Evolutionary conservation across 2,797 vertebrate species (phyloP).

Genomic region (Chloroceryle inda): DNA sequence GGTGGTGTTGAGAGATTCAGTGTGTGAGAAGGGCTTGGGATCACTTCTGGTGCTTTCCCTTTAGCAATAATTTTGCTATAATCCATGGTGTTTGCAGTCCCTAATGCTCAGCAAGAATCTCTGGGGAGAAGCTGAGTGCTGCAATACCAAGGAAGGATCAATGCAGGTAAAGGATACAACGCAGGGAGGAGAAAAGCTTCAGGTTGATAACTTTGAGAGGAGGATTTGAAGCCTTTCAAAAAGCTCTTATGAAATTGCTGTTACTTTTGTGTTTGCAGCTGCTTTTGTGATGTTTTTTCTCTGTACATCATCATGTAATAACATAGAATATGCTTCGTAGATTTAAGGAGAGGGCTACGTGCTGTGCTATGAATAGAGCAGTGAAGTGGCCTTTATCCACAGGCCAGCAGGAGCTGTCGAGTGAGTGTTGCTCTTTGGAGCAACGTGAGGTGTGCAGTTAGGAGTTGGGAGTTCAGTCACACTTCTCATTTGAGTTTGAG

Average conservation of each 20-base stretch:
- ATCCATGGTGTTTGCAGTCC: not conserved
- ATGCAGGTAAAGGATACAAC: not conserved
- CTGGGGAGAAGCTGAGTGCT: not conserved
- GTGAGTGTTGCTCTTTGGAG: not conserved
- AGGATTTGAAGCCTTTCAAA: not conserved
- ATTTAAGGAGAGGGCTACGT: not conserved
- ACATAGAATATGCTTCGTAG: not conserved
- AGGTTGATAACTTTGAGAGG: not conserved
- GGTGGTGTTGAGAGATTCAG: too few relatives aligned
- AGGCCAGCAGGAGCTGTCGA: not conserved
- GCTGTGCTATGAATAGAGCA: not conserved
- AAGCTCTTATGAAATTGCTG: not conserved
- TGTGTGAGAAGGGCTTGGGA: too few relatives aligned
- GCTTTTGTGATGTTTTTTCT: not conserved
- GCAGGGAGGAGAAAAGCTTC: not conserved
- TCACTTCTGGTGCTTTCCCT: too few relatives aligned
- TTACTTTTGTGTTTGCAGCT: not conserved
- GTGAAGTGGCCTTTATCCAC: not conserved
- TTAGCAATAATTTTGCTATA: not conserved
- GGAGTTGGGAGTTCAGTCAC: not conserved
- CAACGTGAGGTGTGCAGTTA: not conserved
- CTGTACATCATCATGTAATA: not conserved
- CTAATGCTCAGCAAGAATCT: not conserved
- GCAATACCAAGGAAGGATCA: not conserved
- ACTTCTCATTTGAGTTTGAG: not conserved